These are phyloP conservation scores for Epirrhoe alternata DNA, from an alignment of 2,888 invertebrate genomes.

Conservation along the genomic window DNA sequence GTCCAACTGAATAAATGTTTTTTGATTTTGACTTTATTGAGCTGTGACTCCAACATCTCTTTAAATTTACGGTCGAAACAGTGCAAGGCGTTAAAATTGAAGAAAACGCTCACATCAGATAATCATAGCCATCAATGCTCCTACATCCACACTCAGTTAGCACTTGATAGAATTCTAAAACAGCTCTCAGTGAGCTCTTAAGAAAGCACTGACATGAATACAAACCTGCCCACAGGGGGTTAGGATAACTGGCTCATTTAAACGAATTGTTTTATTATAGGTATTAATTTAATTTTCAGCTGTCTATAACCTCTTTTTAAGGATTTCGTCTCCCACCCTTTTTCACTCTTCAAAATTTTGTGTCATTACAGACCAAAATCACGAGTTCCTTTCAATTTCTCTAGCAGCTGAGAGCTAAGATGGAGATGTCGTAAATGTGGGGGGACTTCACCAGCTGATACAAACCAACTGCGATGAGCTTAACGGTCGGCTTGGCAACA, in stretches of 20 bases:
- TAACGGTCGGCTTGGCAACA: conserved; percentile 44
- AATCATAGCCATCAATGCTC: conserved; percentile 44
- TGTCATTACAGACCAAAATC: no score
- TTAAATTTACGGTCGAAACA: conserved; percentile 12
- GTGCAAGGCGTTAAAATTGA: conserved; percentile 21
- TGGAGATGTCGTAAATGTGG: neutral
- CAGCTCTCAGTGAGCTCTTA: conserved; percentile 54
- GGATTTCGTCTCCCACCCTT: no score
- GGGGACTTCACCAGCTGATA: conserved; percentile 14
- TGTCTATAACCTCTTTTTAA: no score
- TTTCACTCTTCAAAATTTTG: no score
- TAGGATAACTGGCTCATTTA: neutral
- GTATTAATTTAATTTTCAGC: no score
- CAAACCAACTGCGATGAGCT: conserved; percentile 34
- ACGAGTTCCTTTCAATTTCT: no score
- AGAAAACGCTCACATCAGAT: conserved; percentile 33
- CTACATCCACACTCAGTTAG: conserved; percentile 50
- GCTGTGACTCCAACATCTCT: neutral
- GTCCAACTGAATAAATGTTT: neutral
- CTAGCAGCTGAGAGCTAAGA: no score
- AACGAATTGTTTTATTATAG: neutral
- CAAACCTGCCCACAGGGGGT: conserved; percentile 34
- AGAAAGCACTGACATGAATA: conserved; percentile 64
- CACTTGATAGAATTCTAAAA: conserved; percentile 64
- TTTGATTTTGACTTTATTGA: neutral